These are phyloP conservation scores for Tor tambroides DNA, from an alignment of 2,113 vertebrate species.

Conservation along the genomic window DNA sequence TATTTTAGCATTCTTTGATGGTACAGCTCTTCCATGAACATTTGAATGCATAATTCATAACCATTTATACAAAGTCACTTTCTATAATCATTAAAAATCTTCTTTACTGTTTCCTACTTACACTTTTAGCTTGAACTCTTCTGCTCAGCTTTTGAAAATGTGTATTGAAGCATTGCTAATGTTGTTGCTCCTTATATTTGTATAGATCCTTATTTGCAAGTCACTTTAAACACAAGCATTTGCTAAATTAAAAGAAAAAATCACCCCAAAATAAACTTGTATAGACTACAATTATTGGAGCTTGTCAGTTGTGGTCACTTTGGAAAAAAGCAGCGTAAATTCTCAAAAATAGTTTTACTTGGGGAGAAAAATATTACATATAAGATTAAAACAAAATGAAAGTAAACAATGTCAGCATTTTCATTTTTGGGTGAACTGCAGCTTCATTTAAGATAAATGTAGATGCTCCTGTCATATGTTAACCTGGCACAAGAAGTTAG, in stretches of 20 bases:
- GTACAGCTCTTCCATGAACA: neutral
- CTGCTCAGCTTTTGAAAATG: neutral
- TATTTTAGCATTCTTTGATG: neutral
- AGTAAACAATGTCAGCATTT: neutral
- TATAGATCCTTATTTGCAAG: neutral
- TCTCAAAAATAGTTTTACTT: neutral
- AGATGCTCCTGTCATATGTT: neutral
- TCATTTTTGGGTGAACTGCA: neutral
- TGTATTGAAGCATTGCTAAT: neutral
- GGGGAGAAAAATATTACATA: neutral
- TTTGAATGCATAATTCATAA: neutral
- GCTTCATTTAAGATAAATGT: neutral
- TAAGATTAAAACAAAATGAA: neutral
- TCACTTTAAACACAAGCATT: neutral
- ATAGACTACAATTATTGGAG: neutral
- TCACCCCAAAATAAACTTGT: neutral
- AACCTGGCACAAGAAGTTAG: neutral
- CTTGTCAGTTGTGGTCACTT: neutral
- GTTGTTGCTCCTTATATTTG: neutral
- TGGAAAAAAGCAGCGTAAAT: neutral
- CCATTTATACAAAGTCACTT: neutral
- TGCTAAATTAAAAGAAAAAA: neutral
- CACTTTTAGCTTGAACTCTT: neutral
- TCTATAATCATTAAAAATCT: neutral
- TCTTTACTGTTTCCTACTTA: neutral